These are phyloP conservation scores for Psammodynastes pulverulentus DNA, from an alignment of 2,113 vertebrate species.

Conservation along the genomic window DNA sequence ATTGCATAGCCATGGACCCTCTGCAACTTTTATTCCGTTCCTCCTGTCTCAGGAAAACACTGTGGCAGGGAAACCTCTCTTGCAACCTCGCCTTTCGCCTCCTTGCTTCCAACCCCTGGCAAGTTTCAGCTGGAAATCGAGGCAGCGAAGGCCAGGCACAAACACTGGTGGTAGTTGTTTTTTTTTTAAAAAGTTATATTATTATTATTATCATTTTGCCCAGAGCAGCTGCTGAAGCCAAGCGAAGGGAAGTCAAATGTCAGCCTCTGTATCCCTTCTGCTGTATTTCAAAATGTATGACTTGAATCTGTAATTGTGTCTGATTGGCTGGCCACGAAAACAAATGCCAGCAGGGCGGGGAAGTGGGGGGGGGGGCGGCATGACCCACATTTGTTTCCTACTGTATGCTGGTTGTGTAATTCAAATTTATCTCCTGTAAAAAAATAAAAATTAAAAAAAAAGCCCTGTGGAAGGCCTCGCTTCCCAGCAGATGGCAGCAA, in stretches of 20 bases:
- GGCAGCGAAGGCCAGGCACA: neutral
- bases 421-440: slow-evolving; percentile 4
- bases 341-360: neutral
- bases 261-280: neutral
- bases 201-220: neutral
- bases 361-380: no score
- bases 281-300: slow-evolving; percentile 38
- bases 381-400: neutral
- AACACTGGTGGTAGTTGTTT: neutral
- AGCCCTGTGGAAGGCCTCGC: neutral
- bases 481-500: slow-evolving; percentile 67
- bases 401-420: slow-evolving; percentile 9
- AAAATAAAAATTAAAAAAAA: neutral
- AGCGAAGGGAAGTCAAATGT: neutral
- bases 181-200: no score
- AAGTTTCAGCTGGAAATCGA: neutral
- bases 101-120: neutral
- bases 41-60: neutral
- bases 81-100: slow-evolving; percentile 6
- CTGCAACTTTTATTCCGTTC: neutral
- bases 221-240: neutral
- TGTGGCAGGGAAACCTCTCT: neutral
- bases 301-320: slow-evolving; percentile 24
- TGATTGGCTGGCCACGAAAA: slow-evolving; percentile 38
- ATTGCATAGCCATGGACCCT: neutral